These are phyloP conservation scores for Hippoglossus stenolepis DNA, from an alignment of 2,113 vertebrate species.

Conservation along the genomic window DNA sequence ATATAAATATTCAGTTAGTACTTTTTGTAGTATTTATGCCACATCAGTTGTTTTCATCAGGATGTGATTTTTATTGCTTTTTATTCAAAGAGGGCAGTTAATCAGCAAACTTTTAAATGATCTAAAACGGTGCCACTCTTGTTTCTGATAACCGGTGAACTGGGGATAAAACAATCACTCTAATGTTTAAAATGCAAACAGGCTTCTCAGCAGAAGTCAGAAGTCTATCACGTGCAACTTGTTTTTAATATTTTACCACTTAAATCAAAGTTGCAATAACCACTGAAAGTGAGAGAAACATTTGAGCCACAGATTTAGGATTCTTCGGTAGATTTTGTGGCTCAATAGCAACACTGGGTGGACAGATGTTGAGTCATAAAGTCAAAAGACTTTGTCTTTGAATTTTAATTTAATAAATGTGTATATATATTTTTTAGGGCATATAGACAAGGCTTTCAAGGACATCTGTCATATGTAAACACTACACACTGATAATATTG, in stretches of 20 bases:
- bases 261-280: conserved; percentile 33
- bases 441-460: not conserved
- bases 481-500: conserved; percentile 27
- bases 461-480: conserved; percentile 23
- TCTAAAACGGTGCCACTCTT: conserved; percentile 11
- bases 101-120: not conserved
- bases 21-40: conserved; percentile 30
- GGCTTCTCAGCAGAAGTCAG: not conserved
- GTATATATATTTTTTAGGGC: not conserved
- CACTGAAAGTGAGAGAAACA: not conserved
- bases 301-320: not conserved
- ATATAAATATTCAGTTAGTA: conserved; percentile 37
- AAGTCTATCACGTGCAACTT: not conserved
- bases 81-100: conserved; percentile 6
- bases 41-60: conserved; percentile 23
- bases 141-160: not conserved
- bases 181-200: conserved; percentile 13
- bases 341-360: not conserved
- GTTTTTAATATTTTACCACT: conserved; percentile 3
- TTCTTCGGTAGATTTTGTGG: not conserved
- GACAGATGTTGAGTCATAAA: too few relatives aligned
- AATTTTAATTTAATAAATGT: not conserved
- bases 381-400: not conserved
- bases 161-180: conserved; percentile 22
- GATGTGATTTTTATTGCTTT: conserved; percentile 20